Evolutionary conservation across 2,113 vertebrate species (phyloP).

Genomic region (Bubo blakistoni): DNA sequence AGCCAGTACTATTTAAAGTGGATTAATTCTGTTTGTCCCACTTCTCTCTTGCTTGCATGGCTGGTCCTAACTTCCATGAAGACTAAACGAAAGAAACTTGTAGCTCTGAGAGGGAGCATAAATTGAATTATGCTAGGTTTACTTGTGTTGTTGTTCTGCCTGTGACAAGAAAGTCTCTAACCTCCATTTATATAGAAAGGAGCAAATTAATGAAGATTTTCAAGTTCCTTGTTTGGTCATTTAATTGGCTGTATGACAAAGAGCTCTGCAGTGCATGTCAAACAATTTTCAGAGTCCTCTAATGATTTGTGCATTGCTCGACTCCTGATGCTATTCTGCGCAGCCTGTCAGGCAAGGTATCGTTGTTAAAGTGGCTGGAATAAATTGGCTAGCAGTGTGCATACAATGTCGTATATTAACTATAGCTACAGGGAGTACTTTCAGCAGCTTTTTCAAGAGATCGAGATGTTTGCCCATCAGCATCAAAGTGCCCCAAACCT

Average conservation of each 20-base stretch:
- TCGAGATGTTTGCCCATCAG: slow-evolving; percentile 67
- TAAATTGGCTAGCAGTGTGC: slow-evolving; percentile 72
- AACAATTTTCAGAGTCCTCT: slow-evolving; percentile 70
- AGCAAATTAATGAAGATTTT: slow-evolving; percentile 76
- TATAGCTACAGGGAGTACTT: slow-evolving; percentile 72
- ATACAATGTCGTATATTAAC: slow-evolving; percentile 65
- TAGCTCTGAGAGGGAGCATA: slow-evolving; percentile 32
- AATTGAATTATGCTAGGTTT: slow-evolving; percentile 65
- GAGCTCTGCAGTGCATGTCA: slow-evolving; percentile 66
- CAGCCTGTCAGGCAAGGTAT: slow-evolving; percentile 56
- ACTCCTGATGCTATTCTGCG: slow-evolving; percentile 61
- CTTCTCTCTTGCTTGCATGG: slow-evolving; percentile 22
- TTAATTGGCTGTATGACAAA: slow-evolving; percentile 78
- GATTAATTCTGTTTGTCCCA: slow-evolving; percentile 39
- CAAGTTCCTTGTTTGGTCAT: slow-evolving; percentile 71
- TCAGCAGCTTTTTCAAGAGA: slow-evolving; percentile 65
- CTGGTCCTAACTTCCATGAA: neutral
- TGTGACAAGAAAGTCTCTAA: slow-evolving; percentile 57
- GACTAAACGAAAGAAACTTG: slow-evolving; percentile 2
- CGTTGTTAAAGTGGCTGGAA: slow-evolving; percentile 73
- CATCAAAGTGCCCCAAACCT: slow-evolving; percentile 72
- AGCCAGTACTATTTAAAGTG: slow-evolving; percentile 15
- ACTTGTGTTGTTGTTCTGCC: slow-evolving; percentile 8
- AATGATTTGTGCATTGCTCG: slow-evolving; percentile 67
- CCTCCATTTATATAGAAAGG: slow-evolving; percentile 58